Evolutionary conservation across 1,140 invertebrate species (phyloP).

Genomic region (Mylabris phalerata): DNA sequence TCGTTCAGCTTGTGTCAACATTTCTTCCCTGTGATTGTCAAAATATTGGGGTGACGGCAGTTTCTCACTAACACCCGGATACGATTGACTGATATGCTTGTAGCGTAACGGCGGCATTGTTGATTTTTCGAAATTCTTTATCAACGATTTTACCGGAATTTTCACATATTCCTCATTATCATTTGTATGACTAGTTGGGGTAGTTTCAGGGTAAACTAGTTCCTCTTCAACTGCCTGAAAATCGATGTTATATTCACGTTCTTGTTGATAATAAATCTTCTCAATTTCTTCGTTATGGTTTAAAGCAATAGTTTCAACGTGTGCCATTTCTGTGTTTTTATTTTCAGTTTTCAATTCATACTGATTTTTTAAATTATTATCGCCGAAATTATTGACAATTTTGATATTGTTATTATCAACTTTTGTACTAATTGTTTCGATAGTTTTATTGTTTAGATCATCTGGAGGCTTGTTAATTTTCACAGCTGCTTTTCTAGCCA

Average conservation of each 20-base stretch:
- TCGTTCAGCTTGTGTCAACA: constrained; percentile 27
- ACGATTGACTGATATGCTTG: constrained; percentile 47
- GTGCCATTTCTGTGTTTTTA: constrained; percentile 29
- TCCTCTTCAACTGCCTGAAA: constrained; percentile 32
- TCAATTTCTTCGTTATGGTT: constrained; percentile 37
- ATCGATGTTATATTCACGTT: constrained; percentile 35
- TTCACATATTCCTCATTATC: constrained; percentile 48
- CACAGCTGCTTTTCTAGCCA: constrained; percentile 14
- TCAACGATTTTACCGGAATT: constrained; percentile 56
- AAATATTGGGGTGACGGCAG: constrained; percentile 7
- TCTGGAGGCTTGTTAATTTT: constrained; percentile 10
- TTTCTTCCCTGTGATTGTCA: constrained; percentile 9
- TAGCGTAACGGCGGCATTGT: constrained; percentile 50
- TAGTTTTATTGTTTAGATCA: constrained; percentile 13
- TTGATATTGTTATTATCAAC: constrained; percentile 18
- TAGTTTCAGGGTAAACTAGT: neutral
- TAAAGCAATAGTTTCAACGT: constrained; percentile 29
- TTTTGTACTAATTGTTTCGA: constrained; percentile 18
- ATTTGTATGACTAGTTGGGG: neutral
- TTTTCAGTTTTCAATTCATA: constrained; percentile 24
- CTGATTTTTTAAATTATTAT: constrained; percentile 1
- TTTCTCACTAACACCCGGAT: constrained; percentile 34
- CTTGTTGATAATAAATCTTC: constrained; percentile 35
- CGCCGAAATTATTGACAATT: constrained; percentile 14
- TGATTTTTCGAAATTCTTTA: constrained; percentile 56